phyloP scores from a whole-genome alignment of 2,797 vertebrate genomes.

The Erpetoichthys calabaricus region DNA sequence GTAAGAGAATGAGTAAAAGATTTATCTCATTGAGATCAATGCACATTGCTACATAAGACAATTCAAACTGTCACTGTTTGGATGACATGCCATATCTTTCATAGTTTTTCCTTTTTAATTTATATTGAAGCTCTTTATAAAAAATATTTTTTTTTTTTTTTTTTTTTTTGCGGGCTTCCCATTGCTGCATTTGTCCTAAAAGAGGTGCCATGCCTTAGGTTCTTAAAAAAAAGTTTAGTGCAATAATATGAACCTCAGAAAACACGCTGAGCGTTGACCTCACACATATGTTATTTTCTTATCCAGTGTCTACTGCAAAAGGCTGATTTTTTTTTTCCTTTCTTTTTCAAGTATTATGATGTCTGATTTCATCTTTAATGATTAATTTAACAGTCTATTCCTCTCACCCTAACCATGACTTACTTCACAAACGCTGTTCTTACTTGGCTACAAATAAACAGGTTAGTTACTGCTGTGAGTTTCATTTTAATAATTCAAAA shows the following conservation, averaged over 20 bases:
- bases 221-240: slow-evolving; percentile 86
- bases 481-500: no score
- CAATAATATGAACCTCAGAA: slow-evolving; percentile 85
- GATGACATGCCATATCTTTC: slow-evolving; percentile 63
- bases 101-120: slow-evolving; percentile 32
- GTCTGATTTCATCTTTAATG: no score
- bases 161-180: slow-evolving; percentile 58
- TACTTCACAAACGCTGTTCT: no score
- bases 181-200: slow-evolving; percentile 89
- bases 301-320: slow-evolving; percentile 59
- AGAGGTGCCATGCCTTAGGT: slow-evolving; percentile 81
- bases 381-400: slow-evolving; percentile 53
- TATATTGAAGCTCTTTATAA: slow-evolving; percentile 71
- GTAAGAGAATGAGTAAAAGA: slow-evolving; percentile 98
- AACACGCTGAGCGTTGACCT: slow-evolving; percentile 64
- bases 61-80: slow-evolving; percentile 78
- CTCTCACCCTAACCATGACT: slow-evolving; percentile 37
- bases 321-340: slow-evolving; percentile 20
- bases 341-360: no score
- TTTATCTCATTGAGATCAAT: slow-evolving; percentile 99
- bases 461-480: no score
- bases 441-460: no score
- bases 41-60: slow-evolving; percentile 99
- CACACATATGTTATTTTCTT: slow-evolving; percentile 21
- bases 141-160: slow-evolving; percentile 34